These are phyloP conservation scores for Dermochelys coriacea DNA, from an alignment of 2,797 vertebrate species.

Conservation along the genomic window DNA sequence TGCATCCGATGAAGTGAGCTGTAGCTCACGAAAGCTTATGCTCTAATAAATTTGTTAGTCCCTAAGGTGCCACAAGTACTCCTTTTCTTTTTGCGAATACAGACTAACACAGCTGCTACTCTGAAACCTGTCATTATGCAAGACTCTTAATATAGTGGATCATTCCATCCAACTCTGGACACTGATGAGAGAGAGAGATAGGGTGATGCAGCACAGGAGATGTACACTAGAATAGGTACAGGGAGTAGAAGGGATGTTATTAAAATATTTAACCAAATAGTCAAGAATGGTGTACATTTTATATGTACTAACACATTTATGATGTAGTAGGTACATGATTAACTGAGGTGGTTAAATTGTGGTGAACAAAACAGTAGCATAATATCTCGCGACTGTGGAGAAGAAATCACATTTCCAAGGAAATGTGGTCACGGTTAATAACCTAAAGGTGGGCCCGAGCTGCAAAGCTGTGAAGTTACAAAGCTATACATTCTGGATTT, in stretches of 20 bases:
- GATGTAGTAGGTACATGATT: not conserved
- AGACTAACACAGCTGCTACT: no score
- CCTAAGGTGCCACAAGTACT: no score
- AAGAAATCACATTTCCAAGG: not conserved
- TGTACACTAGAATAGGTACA: not conserved
- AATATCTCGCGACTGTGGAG: not conserved
- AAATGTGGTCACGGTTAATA: not conserved
- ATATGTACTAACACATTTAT: slow-evolving; percentile 42
- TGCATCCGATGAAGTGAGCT: no score
- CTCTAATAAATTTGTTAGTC: no score
- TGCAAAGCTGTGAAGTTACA: not conserved
- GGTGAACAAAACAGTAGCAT: slow-evolving; percentile 18
- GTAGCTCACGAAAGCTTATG: no score
- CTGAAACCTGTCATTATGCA: no score
- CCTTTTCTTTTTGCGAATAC: no score
- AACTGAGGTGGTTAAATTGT: slow-evolving; percentile 1
- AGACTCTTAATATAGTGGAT: not conserved
- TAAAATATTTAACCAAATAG: not conserved
- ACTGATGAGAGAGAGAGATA: slow-evolving; percentile 26
- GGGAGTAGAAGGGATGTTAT: not conserved
- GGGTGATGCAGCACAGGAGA: not conserved
- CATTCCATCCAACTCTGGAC: slow-evolving; percentile 1
- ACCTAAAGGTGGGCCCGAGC: not conserved
- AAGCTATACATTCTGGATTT: not conserved
- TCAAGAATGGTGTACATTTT: not conserved